Evolutionary conservation across 2,797 vertebrate species (phyloP).

Genomic region (Chiropotes sagulatus): DNA sequence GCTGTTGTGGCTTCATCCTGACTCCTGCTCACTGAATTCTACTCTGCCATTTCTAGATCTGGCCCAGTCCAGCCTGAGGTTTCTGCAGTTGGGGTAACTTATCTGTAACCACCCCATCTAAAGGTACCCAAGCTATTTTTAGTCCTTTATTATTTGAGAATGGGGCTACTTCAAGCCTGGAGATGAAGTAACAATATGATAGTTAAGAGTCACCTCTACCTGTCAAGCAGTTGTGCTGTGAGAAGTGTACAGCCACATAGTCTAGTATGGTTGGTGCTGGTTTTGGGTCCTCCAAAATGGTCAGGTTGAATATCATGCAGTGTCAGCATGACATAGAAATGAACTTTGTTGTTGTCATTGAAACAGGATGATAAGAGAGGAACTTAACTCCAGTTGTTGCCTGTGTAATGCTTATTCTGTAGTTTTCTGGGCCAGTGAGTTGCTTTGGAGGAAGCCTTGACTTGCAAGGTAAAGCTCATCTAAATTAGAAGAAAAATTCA

Average conservation of each 20-base stretch:
- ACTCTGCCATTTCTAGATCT: background rate
- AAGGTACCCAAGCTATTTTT: background rate
- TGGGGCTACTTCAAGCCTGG: background rate
- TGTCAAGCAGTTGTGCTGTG: background rate
- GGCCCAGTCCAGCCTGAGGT: background rate
- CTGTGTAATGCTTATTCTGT: background rate
- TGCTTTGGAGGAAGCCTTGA: background rate
- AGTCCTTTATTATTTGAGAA: constrained; percentile 2
- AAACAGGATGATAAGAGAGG: background rate
- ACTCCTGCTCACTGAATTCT: background rate
- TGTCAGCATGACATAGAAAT: background rate
- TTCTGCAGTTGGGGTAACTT: background rate
- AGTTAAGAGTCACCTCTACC: background rate
- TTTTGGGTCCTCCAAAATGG: background rate
- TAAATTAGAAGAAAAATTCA: background rate
- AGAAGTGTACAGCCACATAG: background rate
- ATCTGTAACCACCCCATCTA: background rate
- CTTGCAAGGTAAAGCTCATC: background rate
- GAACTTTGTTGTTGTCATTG: background rate
- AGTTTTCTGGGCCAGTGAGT: background rate
- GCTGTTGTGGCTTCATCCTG: background rate
- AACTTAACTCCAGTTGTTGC: background rate
- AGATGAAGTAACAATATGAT: background rate
- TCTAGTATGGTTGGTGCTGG: background rate
- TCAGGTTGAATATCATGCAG: background rate